Percentiles rank a stretch among this genome's conserved stretches.
These are phyloP conservation scores for Corythoichthys intestinalis DNA, from an alignment of 2,113 vertebrate genomes.

Conservation along the genomic window DNA sequence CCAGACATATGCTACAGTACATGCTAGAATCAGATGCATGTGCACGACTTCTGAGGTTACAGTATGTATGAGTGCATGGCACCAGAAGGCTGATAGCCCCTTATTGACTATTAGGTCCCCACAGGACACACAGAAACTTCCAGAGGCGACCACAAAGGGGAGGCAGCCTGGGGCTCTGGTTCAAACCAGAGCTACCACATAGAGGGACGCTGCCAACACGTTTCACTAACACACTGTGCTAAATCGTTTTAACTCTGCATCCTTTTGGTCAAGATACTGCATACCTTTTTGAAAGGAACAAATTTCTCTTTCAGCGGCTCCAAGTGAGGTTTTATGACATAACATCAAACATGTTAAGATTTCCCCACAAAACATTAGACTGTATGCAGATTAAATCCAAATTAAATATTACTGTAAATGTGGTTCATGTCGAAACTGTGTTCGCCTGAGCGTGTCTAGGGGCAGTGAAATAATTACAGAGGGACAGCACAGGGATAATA, in stretches of 20 bases:
- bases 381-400: not conserved
- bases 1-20: slow-evolving; percentile 14
- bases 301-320: not conserved
- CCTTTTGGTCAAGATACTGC: not conserved
- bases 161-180: slow-evolving; percentile 23
- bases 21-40: slow-evolving; percentile 21
- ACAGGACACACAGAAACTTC: slow-evolving; percentile 20
- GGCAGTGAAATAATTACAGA: slow-evolving; percentile 26
- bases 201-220: slow-evolving; percentile 10
- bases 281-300: not conserved
- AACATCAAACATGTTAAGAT: not conserved
- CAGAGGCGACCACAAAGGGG: slow-evolving; percentile 10
- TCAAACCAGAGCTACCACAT: slow-evolving; percentile 19
- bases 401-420: slow-evolving; percentile 1
- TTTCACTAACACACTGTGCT: slow-evolving; percentile 6
- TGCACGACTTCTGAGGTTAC: slow-evolving; percentile 8
- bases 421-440: slow-evolving; percentile 4
- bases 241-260: not conserved
- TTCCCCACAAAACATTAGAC: not conserved
- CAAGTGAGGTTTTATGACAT: not conserved
- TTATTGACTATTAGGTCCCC: slow-evolving; percentile 28
- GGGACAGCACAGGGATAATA: slow-evolving; percentile 19
- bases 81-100: slow-evolving; percentile 15
- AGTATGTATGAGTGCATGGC: slow-evolving; percentile 11
- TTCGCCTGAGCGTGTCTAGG: not conserved